Evolutionary conservation across 2,888 invertebrate species (phyloP).

Genomic region (Agelastica alni): DNA sequence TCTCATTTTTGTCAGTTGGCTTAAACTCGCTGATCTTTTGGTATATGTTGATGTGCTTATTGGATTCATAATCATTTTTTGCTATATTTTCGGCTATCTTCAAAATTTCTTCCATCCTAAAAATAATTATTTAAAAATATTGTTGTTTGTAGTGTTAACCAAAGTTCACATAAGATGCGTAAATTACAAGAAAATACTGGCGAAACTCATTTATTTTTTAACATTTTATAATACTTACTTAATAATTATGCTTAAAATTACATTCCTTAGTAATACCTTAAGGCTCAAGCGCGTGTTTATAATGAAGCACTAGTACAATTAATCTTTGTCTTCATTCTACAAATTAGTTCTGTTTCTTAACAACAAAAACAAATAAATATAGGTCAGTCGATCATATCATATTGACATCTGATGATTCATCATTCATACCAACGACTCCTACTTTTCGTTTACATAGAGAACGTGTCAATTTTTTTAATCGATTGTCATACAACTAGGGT

Average conservation of each 20-base stretch:
- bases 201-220: too few relatives aligned
- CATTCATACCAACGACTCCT: background rate
- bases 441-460: too few relatives aligned
- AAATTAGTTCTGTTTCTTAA: background rate
- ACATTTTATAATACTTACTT: too few relatives aligned
- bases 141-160: too few relatives aligned
- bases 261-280: conserved; percentile 1
- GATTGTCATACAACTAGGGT: too few relatives aligned
- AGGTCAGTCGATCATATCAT: conserved; percentile 3
- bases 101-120: conserved; percentile 31
- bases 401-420: conserved; percentile 1
- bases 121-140: background rate
- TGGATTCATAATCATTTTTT: conserved; percentile 16
- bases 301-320: background rate
- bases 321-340: conserved; percentile 1
- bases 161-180: too few relatives aligned
- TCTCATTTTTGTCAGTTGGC: conserved; percentile 27
- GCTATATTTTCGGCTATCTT: conserved; percentile 23
- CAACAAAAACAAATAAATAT: conserved; percentile 1
- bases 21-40: conserved; percentile 26
- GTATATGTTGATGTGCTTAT: conserved; percentile 22
- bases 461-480: too few relatives aligned
- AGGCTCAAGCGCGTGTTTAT: too few relatives aligned
- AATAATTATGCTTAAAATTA: background rate
- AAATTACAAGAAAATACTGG: too few relatives aligned